Evolutionary conservation across 2,797 vertebrate species (phyloP).

Genomic region (Denticeps clupeoides): DNA sequence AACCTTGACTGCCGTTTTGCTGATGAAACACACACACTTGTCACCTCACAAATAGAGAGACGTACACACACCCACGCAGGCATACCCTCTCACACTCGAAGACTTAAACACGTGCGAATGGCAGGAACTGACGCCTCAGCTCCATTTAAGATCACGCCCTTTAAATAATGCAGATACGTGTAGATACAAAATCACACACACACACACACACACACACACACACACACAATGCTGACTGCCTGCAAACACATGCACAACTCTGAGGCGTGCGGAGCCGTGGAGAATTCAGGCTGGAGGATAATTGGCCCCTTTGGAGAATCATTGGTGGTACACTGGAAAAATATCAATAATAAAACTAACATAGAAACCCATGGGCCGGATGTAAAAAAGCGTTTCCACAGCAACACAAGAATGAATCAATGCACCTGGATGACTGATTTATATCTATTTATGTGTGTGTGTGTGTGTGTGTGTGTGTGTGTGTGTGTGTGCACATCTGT

Average conservation of each 20-base stretch:
- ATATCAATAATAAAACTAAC: neutral
- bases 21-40: constrained; percentile 17
- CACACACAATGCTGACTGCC: neutral
- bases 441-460: neutral
- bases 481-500: neutral
- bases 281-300: neutral
- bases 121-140: too few relatives aligned
- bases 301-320: neutral
- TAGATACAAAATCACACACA: neutral
- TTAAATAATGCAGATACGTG: too few relatives aligned
- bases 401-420: too few relatives aligned
- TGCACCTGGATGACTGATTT: too few relatives aligned
- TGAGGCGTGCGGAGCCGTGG: neutral
- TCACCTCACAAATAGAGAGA: neutral
- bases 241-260: neutral
- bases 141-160: too few relatives aligned
- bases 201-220: neutral
- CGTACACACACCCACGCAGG: too few relatives aligned
- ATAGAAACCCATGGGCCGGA: neutral
- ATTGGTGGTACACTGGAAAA: neutral
- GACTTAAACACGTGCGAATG: too few relatives aligned
- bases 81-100: too few relatives aligned
- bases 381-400: too few relatives aligned
- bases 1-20: neutral
- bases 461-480: too few relatives aligned